phyloP scores from a whole-genome alignment of 2,888 invertebrate genomes.

The Melolontha melolontha region DNA sequence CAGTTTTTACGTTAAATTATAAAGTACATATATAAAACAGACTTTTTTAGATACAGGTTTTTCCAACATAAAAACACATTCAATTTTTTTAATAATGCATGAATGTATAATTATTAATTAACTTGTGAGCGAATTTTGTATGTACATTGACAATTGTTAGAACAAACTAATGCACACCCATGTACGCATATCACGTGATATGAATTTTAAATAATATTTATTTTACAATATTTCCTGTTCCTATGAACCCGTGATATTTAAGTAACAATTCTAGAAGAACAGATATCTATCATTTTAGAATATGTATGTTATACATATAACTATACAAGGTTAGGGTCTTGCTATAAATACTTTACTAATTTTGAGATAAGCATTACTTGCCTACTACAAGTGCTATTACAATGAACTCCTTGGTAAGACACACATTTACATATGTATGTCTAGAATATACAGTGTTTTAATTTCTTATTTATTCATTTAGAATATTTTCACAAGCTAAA shows the following conservation, averaged over 20 bases:
- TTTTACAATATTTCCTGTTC: conserved; percentile 13
- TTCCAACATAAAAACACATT: no score
- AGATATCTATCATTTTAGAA: conserved; percentile 13
- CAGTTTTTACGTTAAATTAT: no score
- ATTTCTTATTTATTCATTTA: no score
- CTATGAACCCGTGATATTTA: conserved; percentile 19
- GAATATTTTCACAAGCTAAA: no score
- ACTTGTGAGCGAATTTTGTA: no score
- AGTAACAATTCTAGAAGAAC: conserved; percentile 10
- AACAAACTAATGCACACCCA: background rate
- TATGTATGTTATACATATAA: background rate
- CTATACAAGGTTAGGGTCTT: conserved; percentile 38
- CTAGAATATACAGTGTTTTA: no score
- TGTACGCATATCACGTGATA: background rate
- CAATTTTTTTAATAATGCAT: no score
- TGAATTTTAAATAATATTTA: background rate
- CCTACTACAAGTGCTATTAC: conserved; percentile 30
- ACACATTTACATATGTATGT: background rate
- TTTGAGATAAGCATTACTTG: conserved; percentile 38
- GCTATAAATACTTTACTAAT: conserved; percentile 40
- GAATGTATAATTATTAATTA: no score
- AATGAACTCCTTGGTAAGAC: conserved; percentile 43
- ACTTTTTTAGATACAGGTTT: no score
- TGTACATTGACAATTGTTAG: no score
- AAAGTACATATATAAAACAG: no score